Percentiles rank a stretch among this genome's conserved stretches.
phyloP scores from a whole-genome alignment of 1,140 invertebrate species.

The Druon quercuslanigerum region DNA sequence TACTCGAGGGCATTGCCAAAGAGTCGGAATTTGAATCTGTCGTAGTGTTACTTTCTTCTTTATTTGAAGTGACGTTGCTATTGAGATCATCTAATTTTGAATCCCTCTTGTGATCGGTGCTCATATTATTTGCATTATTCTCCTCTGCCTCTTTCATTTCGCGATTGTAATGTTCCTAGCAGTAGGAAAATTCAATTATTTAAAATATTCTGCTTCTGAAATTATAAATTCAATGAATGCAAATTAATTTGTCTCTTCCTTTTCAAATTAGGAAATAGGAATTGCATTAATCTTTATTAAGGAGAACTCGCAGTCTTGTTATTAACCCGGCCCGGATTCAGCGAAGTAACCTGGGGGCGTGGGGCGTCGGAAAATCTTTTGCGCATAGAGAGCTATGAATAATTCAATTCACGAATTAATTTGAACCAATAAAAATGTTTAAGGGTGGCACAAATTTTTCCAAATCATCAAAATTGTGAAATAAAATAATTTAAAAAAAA shows the following conservation, averaged over 20 bases:
- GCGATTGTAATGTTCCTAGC: slow-evolving; percentile 27
- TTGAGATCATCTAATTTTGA: slow-evolving; percentile 34
- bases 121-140: slow-evolving; percentile 21
- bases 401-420: too few relatives aligned
- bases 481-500: too few relatives aligned
- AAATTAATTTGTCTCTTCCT: too few relatives aligned
- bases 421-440: too few relatives aligned
- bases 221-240: not conserved
- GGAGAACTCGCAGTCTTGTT: slow-evolving; percentile 24
- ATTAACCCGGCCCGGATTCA: too few relatives aligned
- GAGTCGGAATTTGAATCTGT: slow-evolving; percentile 68
- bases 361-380: too few relatives aligned
- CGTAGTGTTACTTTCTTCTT: slow-evolving; percentile 60
- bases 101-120: slow-evolving; percentile 24
- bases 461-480: too few relatives aligned
- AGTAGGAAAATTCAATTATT: slow-evolving; percentile 1
- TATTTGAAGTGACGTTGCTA: slow-evolving; percentile 44
- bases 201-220: not conserved
- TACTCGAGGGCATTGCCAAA: slow-evolving; percentile 56
- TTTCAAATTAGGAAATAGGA: slow-evolving; percentile 6
- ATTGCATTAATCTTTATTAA: slow-evolving; percentile 29
- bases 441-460: too few relatives aligned
- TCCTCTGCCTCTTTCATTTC: not conserved
- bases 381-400: too few relatives aligned
- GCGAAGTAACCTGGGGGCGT: too few relatives aligned